Evolutionary conservation across 2,113 vertebrate species (phyloP).

Genomic region (Erinaceus europaeus): DNA sequence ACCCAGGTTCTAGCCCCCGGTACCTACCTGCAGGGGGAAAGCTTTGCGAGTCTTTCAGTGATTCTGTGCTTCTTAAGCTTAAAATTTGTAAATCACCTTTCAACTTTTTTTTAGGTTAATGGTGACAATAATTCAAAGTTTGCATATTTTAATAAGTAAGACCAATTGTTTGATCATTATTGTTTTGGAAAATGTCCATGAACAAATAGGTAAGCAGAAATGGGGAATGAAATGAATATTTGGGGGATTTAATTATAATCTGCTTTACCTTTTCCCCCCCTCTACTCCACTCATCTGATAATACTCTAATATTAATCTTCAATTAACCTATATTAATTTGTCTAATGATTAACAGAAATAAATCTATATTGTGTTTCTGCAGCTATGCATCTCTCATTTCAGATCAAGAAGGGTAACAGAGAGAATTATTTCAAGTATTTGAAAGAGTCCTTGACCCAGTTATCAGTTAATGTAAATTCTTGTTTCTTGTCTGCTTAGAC

Average conservation of each 20-base stretch:
- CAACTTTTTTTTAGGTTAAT: not conserved
- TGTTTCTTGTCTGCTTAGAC: not conserved
- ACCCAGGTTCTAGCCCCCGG: not conserved
- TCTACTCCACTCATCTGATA: conserved; percentile 6
- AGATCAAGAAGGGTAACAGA: not conserved
- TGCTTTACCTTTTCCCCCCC: not conserved
- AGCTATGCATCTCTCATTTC: conserved; percentile 41
- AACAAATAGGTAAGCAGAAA: not conserved
- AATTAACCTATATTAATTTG: conserved; percentile 72
- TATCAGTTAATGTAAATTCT: conserved; percentile 50
- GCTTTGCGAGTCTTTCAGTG: not conserved
- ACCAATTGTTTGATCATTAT: not conserved
- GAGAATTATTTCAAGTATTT: conserved; percentile 47
- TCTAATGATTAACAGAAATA: conserved; percentile 59
- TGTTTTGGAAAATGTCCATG: conserved; percentile 19
- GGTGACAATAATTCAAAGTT: not conserved
- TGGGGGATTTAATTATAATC: conserved; percentile 39
- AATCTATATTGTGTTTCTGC: conserved; percentile 48
- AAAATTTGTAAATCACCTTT: not conserved
- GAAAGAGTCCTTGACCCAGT: conserved; percentile 68
- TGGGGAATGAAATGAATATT: not conserved
- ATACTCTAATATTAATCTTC: conserved; percentile 60
- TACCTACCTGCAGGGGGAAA: not conserved
- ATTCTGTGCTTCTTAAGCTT: not conserved
- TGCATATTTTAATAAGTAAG: not conserved